phyloP scores from a whole-genome alignment of 2,113 vertebrate genomes.

The Dicentrarchus labrax region DNA sequence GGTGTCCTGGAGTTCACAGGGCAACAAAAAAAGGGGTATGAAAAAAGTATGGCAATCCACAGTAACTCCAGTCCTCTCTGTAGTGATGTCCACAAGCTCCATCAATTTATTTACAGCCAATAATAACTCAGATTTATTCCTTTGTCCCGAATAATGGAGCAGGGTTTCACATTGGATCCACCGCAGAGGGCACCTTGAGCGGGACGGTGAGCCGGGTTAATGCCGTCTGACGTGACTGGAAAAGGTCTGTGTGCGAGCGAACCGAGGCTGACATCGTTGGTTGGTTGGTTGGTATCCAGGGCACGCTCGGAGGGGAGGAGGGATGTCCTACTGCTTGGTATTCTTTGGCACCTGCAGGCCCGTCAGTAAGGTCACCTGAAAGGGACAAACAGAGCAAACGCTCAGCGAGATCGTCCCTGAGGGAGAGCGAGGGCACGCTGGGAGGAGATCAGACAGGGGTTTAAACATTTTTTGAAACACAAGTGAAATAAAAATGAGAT shows the following conservation, averaged over 20 bases:
- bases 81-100: not conserved
- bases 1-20: not conserved
- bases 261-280: constrained; percentile 42
- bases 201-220: not conserved
- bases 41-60: constrained; percentile 4
- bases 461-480: too few relatives aligned
- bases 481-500: too few relatives aligned
- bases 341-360: constrained; percentile 93
- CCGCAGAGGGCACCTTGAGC: constrained; percentile 43
- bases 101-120: constrained; percentile 14
- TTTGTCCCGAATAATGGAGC: not conserved
- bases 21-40: not conserved
- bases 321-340: constrained; percentile 78
- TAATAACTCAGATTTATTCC: constrained; percentile 10
- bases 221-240: constrained; percentile 37
- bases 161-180: constrained; percentile 25
- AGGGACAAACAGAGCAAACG: constrained; percentile 57
- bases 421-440: not conserved
- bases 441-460: not conserved
- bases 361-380: constrained; percentile 93
- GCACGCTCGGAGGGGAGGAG: not conserved
- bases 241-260: constrained; percentile 13
- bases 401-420: not conserved
- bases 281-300: constrained; percentile 48
- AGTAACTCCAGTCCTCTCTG: constrained; percentile 22